Evolutionary conservation across 2,888 invertebrate species (phyloP).

Genomic region (Isoperla grammatica): DNA sequence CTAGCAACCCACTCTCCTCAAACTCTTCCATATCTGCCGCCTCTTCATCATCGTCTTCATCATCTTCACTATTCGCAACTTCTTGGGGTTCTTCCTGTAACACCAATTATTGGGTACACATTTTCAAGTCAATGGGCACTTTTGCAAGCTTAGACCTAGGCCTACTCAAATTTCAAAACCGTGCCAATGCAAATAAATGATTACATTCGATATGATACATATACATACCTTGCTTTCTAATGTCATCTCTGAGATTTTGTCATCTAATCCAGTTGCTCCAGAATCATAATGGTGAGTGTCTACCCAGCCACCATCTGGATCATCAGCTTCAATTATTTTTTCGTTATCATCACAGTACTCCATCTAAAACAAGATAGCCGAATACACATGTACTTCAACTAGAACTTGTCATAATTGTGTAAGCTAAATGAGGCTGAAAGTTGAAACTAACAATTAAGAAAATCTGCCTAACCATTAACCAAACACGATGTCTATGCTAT

Average conservation of each 20-base stretch:
- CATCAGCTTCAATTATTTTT: constrained; percentile 82
- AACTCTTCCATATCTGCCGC: constrained; percentile 97
- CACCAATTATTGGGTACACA: no score
- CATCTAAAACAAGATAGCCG: constrained; percentile 58
- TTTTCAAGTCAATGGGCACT: no score
- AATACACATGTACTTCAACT: constrained; percentile 32
- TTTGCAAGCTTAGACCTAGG: no score
- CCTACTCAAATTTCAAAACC: no score
- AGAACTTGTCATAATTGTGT: no score
- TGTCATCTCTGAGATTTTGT: constrained; percentile 81
- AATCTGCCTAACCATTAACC: no score
- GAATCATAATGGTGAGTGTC: constrained; percentile 89
- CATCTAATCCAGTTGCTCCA: constrained; percentile 61
- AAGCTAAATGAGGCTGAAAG: no score
- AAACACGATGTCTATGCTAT: no score
- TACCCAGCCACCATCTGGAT: constrained; percentile 92
- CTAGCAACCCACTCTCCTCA: constrained; percentile 91
- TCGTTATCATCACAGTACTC: constrained; percentile 89
- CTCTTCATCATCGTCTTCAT: constrained; percentile 88
- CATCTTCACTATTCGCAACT: constrained; percentile 46
- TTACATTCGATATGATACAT: no score
- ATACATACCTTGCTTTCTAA: constrained; percentile 56
- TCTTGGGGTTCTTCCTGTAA: background rate
- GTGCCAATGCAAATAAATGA: no score
- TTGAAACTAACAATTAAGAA: background rate